Evolutionary conservation across 2,113 vertebrate species (phyloP).

Genomic region (Narcine bancroftii): DNA sequence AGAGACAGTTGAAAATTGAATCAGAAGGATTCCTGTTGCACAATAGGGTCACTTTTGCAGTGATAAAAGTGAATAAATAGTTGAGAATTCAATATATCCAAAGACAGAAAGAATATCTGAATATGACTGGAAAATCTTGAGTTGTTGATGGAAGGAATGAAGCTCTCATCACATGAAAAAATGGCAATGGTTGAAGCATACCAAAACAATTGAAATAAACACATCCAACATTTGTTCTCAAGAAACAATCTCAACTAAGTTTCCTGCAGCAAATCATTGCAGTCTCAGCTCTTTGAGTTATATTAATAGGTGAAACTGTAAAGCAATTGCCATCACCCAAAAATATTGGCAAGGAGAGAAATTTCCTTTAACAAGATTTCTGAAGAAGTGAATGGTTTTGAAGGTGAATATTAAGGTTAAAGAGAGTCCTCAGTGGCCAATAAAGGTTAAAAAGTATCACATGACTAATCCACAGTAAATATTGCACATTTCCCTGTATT

Average conservation of each 20-base stretch:
- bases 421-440: neutral
- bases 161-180: too few relatives aligned
- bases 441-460: neutral
- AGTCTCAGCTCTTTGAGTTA: neutral
- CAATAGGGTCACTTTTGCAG: too few relatives aligned
- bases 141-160: too few relatives aligned
- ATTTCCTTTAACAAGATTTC: constrained; percentile 3
- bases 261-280: neutral
- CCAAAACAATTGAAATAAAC: too few relatives aligned
- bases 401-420: neutral
- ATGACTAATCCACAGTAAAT: neutral
- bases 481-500: neutral
- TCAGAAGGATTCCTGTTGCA: too few relatives aligned
- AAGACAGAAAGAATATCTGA: too few relatives aligned
- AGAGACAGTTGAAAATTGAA: too few relatives aligned
- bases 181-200: too few relatives aligned
- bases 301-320: neutral
- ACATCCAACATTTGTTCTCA: too few relatives aligned
- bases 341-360: neutral
- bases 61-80: too few relatives aligned
- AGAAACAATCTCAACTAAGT: neutral
- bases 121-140: too few relatives aligned
- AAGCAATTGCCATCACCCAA: neutral
- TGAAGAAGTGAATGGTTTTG: neutral
- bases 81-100: too few relatives aligned